phyloP scores from a whole-genome alignment of 1,140 invertebrate species.

The Calliopsis andreniformis region DNA sequence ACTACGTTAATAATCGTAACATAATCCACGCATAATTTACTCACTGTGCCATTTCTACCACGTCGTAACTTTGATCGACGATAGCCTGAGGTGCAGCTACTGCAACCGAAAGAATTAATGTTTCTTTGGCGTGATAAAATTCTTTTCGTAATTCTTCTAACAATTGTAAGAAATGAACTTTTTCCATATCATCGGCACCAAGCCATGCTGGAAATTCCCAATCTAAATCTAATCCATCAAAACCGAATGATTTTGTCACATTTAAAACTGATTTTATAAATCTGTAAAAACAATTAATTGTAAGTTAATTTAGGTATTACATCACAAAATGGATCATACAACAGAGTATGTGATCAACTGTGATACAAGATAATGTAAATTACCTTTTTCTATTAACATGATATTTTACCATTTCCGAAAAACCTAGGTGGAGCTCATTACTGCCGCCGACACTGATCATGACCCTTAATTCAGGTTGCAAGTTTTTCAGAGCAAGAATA shows the following conservation, averaged over 20 bases:
- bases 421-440: constrained; percentile 83
- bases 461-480: constrained; percentile 88
- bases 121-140: constrained; percentile 82
- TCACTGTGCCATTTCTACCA: constrained; percentile 88
- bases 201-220: constrained; percentile 91
- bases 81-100: constrained; percentile 89
- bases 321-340: too few relatives aligned
- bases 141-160: constrained; percentile 86
- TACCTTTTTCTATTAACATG: constrained; percentile 85
- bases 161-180: constrained; percentile 88
- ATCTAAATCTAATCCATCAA: constrained; percentile 93
- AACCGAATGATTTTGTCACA: constrained; percentile 83
- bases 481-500: constrained; percentile 84
- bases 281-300: constrained; percentile 66
- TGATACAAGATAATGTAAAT: constrained; percentile 13
- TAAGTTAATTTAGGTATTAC: constrained; percentile 4
- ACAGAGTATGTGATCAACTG: too few relatives aligned
- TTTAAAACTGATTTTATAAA: constrained; percentile 87
- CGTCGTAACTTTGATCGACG: constrained; percentile 88
- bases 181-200: constrained; percentile 80
- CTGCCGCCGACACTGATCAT: constrained; percentile 90
- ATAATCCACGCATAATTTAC: background rate
- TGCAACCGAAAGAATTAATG: constrained; percentile 87
- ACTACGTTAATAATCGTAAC: constrained; percentile 2
- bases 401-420: constrained; percentile 86